Base-by-base conservation (phyloP, 2,797 vertebrate species). In the Thripadectes ignobilis region DNA sequence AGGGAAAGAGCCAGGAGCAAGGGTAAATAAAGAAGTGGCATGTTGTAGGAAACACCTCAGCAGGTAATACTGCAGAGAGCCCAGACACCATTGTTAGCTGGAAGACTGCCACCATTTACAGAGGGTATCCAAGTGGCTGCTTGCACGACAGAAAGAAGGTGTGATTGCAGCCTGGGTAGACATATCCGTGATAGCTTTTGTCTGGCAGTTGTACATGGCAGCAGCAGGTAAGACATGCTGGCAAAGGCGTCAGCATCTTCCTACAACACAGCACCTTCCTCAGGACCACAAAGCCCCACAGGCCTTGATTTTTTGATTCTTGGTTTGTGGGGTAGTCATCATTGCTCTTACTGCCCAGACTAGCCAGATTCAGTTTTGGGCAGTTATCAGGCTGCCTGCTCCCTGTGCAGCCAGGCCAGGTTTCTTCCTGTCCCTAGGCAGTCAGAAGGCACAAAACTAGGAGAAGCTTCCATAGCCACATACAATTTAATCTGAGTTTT, bases 1-100 rank as follows among this genome's bases (percentile, higher is more conserved):
- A 84, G 57, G 55, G 45, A 85, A 92, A 43, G 41, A 88, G 27
- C 43, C 38, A 76, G 73, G 45, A 93, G 18, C 71, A 74, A 82
- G 65, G 54, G 65, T 83, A 92, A 91, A 87, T 76, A 87, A 91
- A 96, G 78, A 85, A 76, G 57, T 80, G 67, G 81, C 24, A 85
- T 54, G 67, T 83, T 80, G 75, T 29, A 91, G 75, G 71, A 92
- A 92, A 89, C 78, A 85, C 82, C 78, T 80, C 72, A 85, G 89
- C 81, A 97, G 89, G 92, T 94, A 96, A 62, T 52, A 39, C 67
- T 72, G 72, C 45, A 36, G 80, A 65, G 76, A 87, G 26, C 41
- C 45, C 78, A 79, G 84, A 52, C 12, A 12, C 75, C 45, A 21
- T 59, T 36, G 57, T 45, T 73, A 30, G 68, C 81, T 94, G 91